Conservation (phyloP, 2,888 invertebrate genomes). For the Drosophila merina region DNA sequence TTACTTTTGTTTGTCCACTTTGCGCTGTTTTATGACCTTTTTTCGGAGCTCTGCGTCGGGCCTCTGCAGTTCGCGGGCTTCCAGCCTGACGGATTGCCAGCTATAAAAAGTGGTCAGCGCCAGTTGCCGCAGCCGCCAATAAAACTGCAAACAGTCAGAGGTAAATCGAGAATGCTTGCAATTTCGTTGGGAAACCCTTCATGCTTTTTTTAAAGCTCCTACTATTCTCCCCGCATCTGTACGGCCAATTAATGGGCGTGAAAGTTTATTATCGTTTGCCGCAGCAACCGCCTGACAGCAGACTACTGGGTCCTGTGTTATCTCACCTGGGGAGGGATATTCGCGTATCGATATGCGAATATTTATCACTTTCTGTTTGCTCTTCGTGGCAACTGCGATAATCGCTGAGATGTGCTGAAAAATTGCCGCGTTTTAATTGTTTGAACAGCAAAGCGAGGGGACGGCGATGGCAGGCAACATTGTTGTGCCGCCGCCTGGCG, state of each 20-base stretch:
- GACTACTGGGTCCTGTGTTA: slow-evolving; percentile 47
- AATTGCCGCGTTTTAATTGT: slow-evolving; percentile 52
- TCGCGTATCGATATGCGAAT: slow-evolving; percentile 44
- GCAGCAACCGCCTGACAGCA: slow-evolving; percentile 33
- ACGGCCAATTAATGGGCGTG: slow-evolving; percentile 77
- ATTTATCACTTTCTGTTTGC: slow-evolving; percentile 71
- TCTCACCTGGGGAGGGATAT: slow-evolving; percentile 22
- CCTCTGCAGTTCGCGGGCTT: slow-evolving; percentile 72
- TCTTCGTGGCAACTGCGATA: slow-evolving; percentile 64
- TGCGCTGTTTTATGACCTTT: slow-evolving; percentile 59
- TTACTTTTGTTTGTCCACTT: slow-evolving; percentile 65
- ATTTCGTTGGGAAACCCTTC: too few species aligned
- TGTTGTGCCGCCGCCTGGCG: slow-evolving; percentile 14
- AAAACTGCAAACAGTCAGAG: slow-evolving; percentile 26
- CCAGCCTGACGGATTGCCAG: slow-evolving; percentile 76
- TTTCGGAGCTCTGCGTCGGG: slow-evolving; percentile 25
- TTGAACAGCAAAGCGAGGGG: slow-evolving; percentile 11
- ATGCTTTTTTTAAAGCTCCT: neutral
- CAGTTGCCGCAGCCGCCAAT: slow-evolving; percentile 35
- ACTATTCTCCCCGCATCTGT: neutral
- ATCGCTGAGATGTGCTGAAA: slow-evolving; percentile 67
- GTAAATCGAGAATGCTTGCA: neutral
- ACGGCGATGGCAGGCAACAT: slow-evolving; percentile 23
- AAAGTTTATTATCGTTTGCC: slow-evolving; percentile 78
- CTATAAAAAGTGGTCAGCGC: slow-evolving; percentile 56